A percentile compares a stretch with the other conserved stretches of the same genome.
Conservation (phyloP, 2,888 invertebrate genomes). For the Stenodera caucasica region DNA sequence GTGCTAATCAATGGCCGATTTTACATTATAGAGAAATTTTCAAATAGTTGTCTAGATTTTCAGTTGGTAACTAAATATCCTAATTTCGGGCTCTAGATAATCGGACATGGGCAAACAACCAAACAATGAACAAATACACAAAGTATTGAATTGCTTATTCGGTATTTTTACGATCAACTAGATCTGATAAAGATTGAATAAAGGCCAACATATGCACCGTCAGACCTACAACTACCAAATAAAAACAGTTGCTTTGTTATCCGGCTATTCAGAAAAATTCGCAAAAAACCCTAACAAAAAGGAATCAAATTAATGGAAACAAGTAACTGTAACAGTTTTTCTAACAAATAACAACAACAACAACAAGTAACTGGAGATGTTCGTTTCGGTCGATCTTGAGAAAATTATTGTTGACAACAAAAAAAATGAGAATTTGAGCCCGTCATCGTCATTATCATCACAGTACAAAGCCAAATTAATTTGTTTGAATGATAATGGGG, state of each 20-base stretch:
- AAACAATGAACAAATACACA: constrained; percentile 37
- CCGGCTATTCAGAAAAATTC: not conserved
- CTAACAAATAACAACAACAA: not conserved
- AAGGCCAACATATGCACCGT: constrained; percentile 29
- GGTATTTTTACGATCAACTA: constrained; percentile 42
- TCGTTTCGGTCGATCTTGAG: too few relatives aligned
- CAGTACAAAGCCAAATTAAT: not conserved
- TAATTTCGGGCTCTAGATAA: constrained; percentile 40
- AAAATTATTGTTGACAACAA: constrained; percentile 1
- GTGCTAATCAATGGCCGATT: not conserved
- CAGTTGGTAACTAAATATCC: constrained; percentile 36
- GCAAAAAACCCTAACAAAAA: not conserved
- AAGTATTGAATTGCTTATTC: constrained; percentile 42
- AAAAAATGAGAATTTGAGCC: not conserved
- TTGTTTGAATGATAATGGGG: constrained; percentile 1
- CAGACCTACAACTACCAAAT: constrained; percentile 26
- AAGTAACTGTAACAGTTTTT: too few relatives aligned
- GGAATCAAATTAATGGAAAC: not conserved
- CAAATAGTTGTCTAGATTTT: not conserved
- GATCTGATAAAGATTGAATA: constrained; percentile 31
- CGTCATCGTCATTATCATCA: not conserved
- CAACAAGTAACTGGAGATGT: not conserved
- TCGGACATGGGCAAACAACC: constrained; percentile 36
- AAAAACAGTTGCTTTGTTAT: constrained; percentile 21
- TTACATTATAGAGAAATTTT: not conserved